A percentile compares a stretch with the other conserved stretches of the same genome.
Conservation (phyloP, 2,888 invertebrate genomes). For the Ornithoptera alexandrae region DNA sequence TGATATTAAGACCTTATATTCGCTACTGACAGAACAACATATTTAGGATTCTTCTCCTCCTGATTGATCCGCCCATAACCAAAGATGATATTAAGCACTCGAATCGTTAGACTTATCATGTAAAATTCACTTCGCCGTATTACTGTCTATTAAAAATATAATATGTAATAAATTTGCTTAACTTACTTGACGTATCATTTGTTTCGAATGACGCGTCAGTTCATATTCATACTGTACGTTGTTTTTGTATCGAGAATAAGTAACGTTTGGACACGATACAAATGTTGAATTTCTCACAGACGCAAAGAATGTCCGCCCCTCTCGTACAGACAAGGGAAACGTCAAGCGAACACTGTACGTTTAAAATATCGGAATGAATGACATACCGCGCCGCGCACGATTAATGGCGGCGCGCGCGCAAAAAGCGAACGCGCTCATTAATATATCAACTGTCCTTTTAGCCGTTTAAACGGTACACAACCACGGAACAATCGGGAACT, state of each 20-base stretch:
- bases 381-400: constrained; percentile 78
- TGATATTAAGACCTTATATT: too few relatives aligned
- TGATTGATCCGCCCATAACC: too few relatives aligned
- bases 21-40: too few relatives aligned
- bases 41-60: too few relatives aligned
- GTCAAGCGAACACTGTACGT: constrained; percentile 64
- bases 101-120: too few relatives aligned
- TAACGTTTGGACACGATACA: constrained; percentile 14
- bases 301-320: constrained; percentile 63
- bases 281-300: constrained; percentile 40
- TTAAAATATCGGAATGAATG: constrained; percentile 81
- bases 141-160: too few relatives aligned
- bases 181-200: not conserved
- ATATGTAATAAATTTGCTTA: too few relatives aligned
- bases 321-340: constrained; percentile 74
- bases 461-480: constrained; percentile 62
- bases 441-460: constrained; percentile 80
- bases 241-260: not conserved
- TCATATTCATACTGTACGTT: not conserved
- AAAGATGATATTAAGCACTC: too few relatives aligned
- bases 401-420: constrained; percentile 73
- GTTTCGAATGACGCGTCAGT: not conserved
- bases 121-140: too few relatives aligned
- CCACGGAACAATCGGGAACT: constrained; percentile 50
- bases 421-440: constrained; percentile 78